Evolutionary conservation across 2,888 invertebrate genomes (phyloP), one percentile per base, ranked within the genome.

Genomic region (Drosophila colorata): DNA sequence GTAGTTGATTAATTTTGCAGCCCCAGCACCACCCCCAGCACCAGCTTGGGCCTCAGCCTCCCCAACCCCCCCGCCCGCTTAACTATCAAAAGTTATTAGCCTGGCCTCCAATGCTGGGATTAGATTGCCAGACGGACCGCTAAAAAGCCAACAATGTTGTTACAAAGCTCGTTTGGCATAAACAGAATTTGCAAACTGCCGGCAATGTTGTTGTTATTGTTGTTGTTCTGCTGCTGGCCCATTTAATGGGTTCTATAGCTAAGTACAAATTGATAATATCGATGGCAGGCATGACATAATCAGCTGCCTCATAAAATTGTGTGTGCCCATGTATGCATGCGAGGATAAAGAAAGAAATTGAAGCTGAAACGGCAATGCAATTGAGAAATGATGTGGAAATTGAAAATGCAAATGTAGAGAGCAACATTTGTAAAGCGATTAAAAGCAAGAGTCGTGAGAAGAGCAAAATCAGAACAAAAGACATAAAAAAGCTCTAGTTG

Each of bases 1-100:
- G 66, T 52, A 31, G 81, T 65, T 84, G 78, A 84, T 79, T 80
- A 72, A 84, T 57, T 72, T 82, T 61, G 74, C 53, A 52, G 48
- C 53, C 46, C 68, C 33, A 33, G 40, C 11, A 28, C 2, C 18
- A 25, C 2, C 28, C 55, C 48, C 46, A 20, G 41, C 28, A 8
- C 0, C 28, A 9, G 37, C 37, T 2, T 13, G 9, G 0, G 11
- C 14, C 5, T 6, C 20, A 41, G n/a, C 4, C 35, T 11, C 23
- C 16, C 7, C 55, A 11, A 20, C 31, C 33, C 23, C 4, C 37
- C 49, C 25, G 7, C n/a, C n/a, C n/a, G n/a, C 18, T 40, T 23
- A 20, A 11, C 48, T 41, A 56, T 51, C 48, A 46, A 66, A 74
- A 56, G 74, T 73, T 70, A 70, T 70, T 73, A 71, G 70, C 67